A percentile compares a stretch with the other conserved stretches of the same genome.
Evolutionary conservation across 2,888 invertebrate genomes (phyloP).

Genomic region (Drosophila paranaensis): DNA sequence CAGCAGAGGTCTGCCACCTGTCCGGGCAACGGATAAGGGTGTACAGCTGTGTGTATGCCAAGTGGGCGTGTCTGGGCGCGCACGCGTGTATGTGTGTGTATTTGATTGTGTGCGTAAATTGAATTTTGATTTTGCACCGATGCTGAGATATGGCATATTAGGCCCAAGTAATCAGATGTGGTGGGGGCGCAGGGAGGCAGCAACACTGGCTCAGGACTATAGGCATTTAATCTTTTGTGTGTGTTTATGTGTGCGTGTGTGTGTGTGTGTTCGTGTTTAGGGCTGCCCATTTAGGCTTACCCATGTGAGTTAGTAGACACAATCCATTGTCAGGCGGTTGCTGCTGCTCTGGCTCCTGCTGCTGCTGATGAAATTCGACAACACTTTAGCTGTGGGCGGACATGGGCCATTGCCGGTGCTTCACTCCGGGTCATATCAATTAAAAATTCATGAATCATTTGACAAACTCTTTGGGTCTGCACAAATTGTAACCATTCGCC

Average conservation of each 20-base stretch:
- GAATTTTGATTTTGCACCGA: slow-evolving; percentile 81
- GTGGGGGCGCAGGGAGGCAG: not conserved
- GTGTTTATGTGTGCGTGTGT: slow-evolving; percentile 41
- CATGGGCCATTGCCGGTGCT: slow-evolving; percentile 6
- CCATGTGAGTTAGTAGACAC: slow-evolving; percentile 57
- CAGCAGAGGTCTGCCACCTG: slow-evolving; percentile 60
- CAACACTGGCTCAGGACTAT: slow-evolving; percentile 17
- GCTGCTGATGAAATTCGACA: slow-evolving; percentile 67
- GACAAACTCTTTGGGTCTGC: slow-evolving; percentile 72
- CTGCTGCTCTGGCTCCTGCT: not conserved
- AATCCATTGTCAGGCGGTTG: slow-evolving; percentile 61
- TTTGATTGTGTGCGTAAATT: slow-evolving; percentile 75
- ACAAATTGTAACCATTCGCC: slow-evolving; percentile 53
- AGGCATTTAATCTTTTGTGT: slow-evolving; percentile 74
- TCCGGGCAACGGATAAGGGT: slow-evolving; percentile 50
- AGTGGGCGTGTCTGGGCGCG: slow-evolving; percentile 26
- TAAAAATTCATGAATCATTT: slow-evolving; percentile 78
- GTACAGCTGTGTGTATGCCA: slow-evolving; percentile 38
- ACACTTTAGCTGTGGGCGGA: slow-evolving; percentile 17
- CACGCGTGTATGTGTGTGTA: slow-evolving; percentile 22
- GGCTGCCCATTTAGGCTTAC: slow-evolving; percentile 79
- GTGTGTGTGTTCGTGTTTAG: slow-evolving; percentile 69
- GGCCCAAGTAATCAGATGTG: slow-evolving; percentile 76
- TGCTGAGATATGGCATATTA: slow-evolving; percentile 82
- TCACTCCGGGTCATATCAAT: slow-evolving; percentile 58